Evolutionary conservation across 1,140 invertebrate genomes (phyloP).

Genomic region (Diplogasteroides magnus): DNA sequence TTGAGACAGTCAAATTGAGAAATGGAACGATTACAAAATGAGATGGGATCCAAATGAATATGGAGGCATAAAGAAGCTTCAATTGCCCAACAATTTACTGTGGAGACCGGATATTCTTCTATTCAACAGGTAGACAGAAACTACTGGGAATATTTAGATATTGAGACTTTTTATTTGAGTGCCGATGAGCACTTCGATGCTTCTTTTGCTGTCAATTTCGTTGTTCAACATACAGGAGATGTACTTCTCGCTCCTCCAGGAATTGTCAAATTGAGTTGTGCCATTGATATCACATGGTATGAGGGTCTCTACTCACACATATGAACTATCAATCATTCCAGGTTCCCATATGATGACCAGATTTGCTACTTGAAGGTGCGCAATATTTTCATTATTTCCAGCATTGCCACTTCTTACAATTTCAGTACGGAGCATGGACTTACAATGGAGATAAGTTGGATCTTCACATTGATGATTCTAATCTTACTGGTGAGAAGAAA

Average conservation of each 20-base stretch:
- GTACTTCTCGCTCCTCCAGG: conserved; percentile 86
- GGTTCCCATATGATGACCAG: conserved; percentile 60
- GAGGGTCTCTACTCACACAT: too few relatives aligned
- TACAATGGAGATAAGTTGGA: conserved; percentile 73
- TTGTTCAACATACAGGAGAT: conserved; percentile 86
- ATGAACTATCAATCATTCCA: too few relatives aligned
- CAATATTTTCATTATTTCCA: not conserved
- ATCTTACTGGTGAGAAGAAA: conserved; percentile 22
- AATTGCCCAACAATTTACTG: conserved; percentile 67
- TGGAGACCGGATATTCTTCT: conserved; percentile 49
- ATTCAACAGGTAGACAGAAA: conserved; percentile 39
- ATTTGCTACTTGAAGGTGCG: conserved; percentile 57
- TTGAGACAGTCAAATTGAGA: not conserved
- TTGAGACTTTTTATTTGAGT: conserved; percentile 60
- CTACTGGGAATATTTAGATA: conserved; percentile 16
- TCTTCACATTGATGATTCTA: conserved; percentile 43
- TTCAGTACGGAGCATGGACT: conserved; percentile 87
- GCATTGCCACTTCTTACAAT: not conserved
- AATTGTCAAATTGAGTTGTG: not conserved
- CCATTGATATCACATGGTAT: conserved; percentile 36
- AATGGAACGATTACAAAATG: conserved; percentile 51
- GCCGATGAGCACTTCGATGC: conserved; percentile 97
- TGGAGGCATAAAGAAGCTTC: conserved; percentile 81
- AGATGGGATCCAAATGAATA: conserved; percentile 85
- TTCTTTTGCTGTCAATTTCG: conserved; percentile 93